Percentiles rank a stretch among this genome's conserved stretches.
Conservation (phyloP, 2,888 invertebrate genomes). For the Rutpela maculata region DNA sequence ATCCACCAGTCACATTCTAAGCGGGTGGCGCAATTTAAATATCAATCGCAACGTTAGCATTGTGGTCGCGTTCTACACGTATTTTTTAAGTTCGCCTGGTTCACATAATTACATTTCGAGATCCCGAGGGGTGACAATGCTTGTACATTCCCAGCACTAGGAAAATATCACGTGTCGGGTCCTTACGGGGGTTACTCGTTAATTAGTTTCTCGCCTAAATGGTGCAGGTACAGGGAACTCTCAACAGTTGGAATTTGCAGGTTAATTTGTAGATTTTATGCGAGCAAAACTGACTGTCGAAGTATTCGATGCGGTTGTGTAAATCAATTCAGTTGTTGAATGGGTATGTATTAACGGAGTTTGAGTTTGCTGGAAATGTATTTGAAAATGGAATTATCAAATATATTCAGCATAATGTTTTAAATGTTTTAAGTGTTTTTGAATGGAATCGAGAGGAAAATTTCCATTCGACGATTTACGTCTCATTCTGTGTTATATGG, state of each 20-base stretch:
- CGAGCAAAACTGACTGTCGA: background rate
- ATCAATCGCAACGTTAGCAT: conserved; percentile 45
- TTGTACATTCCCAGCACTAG: conserved; percentile 1
- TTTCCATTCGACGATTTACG: too few relatives aligned
- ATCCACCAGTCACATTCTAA: conserved; percentile 30
- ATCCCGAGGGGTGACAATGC: conserved; percentile 16
- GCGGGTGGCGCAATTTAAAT: conserved; percentile 39
- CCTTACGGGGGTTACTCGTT: conserved; percentile 15
- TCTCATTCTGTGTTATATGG: too few relatives aligned
- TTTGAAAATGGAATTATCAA: background rate
- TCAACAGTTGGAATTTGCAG: background rate
- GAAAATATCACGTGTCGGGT: conserved; percentile 31
- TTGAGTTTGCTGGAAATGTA: background rate
- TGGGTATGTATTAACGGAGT: background rate
- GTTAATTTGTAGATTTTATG: conserved; percentile 1
- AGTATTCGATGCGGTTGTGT: background rate
- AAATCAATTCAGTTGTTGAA: background rate
- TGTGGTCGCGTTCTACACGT: conserved; percentile 40
- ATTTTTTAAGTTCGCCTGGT: conserved; percentile 43
- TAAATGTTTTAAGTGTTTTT: too few relatives aligned
- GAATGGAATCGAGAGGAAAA: too few relatives aligned
- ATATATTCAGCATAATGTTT: too few relatives aligned
- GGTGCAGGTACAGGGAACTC: background rate
- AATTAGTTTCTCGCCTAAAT: conserved; percentile 29
- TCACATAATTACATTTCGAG: conserved; percentile 40